Evolutionary conservation across 2,888 invertebrate genomes (phyloP).

Genomic region (Sepiola atlantica): DNA sequence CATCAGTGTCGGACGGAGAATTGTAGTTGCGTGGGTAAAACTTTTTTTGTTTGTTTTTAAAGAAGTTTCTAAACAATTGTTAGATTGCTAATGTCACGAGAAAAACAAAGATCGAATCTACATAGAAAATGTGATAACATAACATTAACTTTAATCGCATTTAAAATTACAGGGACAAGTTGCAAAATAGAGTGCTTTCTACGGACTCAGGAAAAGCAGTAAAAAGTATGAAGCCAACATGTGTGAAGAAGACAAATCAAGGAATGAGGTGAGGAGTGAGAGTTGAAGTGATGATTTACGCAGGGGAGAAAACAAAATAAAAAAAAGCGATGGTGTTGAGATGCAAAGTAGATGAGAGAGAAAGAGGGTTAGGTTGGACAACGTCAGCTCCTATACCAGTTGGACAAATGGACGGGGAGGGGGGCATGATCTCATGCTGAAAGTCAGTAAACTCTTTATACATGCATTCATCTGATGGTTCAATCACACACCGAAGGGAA

Average conservation of each 20-base stretch:
- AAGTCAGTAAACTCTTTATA: background rate
- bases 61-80: background rate
- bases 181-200: background rate
- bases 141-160: background rate
- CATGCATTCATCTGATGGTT: background rate
- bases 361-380: background rate
- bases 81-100: background rate
- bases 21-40: background rate
- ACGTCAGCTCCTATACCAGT: background rate
- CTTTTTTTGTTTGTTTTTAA: background rate
- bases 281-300: background rate
- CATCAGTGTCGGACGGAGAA: background rate
- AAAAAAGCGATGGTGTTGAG: background rate
- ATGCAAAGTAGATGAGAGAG: background rate
- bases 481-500: background rate
- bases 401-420: constrained; percentile 21
- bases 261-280: background rate
- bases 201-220: background rate
- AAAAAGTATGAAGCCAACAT: background rate
- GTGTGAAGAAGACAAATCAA: background rate
- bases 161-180: background rate
- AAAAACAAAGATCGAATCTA: background rate
- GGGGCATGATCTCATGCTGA: background rate
- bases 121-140: background rate
- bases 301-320: background rate